Percentiles rank a stretch among this genome's conserved stretches.
Conservation (phyloP, 2,797 vertebrate genomes). For the Tolypeutes matacus region DNA sequence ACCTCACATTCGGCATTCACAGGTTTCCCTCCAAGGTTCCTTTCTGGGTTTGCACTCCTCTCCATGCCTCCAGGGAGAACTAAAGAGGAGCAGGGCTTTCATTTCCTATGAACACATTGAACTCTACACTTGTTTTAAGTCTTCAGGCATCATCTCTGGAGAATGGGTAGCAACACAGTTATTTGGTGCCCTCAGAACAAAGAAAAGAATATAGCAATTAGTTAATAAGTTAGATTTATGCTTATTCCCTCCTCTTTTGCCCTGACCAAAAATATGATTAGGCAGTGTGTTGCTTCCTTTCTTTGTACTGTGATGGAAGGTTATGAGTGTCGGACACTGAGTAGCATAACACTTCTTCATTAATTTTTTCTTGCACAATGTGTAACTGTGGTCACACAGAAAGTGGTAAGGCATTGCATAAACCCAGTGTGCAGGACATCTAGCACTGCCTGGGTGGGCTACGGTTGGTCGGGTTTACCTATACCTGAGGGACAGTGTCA, state of each 20-base stretch:
- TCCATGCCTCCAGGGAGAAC: neutral
- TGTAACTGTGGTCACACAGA: neutral
- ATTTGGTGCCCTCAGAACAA: neutral
- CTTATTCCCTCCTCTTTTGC: too few relatives aligned
- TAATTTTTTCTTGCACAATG: neutral
- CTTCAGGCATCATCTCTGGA: neutral
- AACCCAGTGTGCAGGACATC: neutral
- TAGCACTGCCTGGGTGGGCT: neutral
- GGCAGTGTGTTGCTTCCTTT: neutral
- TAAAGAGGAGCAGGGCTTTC: slow-evolving; percentile 8
- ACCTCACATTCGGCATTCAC: neutral
- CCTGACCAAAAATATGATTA: neutral
- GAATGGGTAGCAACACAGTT: neutral
- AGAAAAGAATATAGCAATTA: neutral
- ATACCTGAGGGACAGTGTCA: neutral
- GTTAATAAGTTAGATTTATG: neutral
- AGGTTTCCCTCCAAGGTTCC: neutral
- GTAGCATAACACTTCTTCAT: neutral
- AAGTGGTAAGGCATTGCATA: neutral
- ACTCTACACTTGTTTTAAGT: neutral
- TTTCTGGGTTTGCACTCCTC: neutral
- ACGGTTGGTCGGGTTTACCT: neutral
- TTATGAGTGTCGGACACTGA: neutral
- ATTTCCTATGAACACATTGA: neutral
- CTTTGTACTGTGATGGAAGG: neutral